Evolutionary conservation across 2,113 vertebrate species (phyloP), one percentile per base, ranked within the genome.

Genomic region (Microtus oregoni): DNA sequence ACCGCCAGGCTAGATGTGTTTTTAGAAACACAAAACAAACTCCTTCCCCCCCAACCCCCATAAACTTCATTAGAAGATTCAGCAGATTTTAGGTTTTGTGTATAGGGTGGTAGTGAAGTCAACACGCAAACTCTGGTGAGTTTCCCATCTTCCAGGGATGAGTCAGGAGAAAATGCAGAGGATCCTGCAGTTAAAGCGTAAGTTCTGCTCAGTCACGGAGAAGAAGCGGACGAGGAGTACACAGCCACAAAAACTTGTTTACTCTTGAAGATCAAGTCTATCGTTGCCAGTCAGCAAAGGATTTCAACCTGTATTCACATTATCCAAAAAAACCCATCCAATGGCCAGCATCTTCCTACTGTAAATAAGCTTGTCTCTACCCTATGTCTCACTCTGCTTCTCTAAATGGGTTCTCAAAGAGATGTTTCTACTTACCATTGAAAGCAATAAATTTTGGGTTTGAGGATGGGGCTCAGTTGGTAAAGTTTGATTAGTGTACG

Each of bases 381-480:
- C 99, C 97, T 99, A 99, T 89, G 99, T 99, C 98, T 99, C 99
- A 98, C 99, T 99, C 96, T 99, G 99, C 98, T 99, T 99, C 98
- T 99, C 99, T 98, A 99, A 99, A 99, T 99, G 99, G 98, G 99
- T 99, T 98, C 99, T 99, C 98, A 99, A 99, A 99, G 99, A 99
- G 98, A 99, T 99, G 98, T 99, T 99, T 98, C 99, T 99, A 99
- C 99, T 99, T 98, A 99, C 99, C 99, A 99, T 99, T 99, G 99
- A 99, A 99, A 99, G 99, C 99, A 99, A 99, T 99, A 44, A 30
- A 14, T 44, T 30, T 85, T 19, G 26, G n/a, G 58, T 63, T 65
- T 12, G 10, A 26, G 58, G 26, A 65, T 85, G 26, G 41, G 14
- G 82, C 4, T 41, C 7, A 30, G 82, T 41, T 65, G 26, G 58